Evolutionary conservation across 2,888 invertebrate genomes (phyloP).

Genomic region (Sarcophaga variegata): DNA sequence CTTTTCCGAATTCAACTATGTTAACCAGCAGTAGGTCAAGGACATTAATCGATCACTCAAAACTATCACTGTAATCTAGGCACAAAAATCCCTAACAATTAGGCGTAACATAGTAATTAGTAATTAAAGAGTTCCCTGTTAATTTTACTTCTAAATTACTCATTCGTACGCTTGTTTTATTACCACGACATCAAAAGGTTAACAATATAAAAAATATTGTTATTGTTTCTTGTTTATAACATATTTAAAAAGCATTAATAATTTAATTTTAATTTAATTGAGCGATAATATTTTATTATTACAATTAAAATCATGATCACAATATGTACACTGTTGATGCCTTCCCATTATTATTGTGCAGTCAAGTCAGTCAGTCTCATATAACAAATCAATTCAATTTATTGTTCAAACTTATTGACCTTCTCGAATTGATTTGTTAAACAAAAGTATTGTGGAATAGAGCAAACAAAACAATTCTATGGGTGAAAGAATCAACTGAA

Average conservation of each 20-base stretch:
- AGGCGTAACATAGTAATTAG: too few relatives aligned
- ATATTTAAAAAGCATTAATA: not conserved
- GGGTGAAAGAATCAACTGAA: constrained; percentile 30
- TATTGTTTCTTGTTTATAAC: not conserved
- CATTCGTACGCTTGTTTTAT: not conserved
- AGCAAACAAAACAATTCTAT: constrained; percentile 1
- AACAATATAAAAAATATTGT: not conserved
- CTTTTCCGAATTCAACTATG: too few relatives aligned
- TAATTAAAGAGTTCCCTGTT: too few relatives aligned
- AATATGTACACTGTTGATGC: not conserved
- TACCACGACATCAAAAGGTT: not conserved
- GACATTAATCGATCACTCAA: too few relatives aligned
- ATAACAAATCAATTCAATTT: constrained; percentile 71
- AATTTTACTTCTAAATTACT: too few relatives aligned
- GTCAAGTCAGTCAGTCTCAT: constrained; percentile 4
- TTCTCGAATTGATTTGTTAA: constrained; percentile 71
- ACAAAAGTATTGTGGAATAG: too few relatives aligned
- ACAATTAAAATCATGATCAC: constrained; percentile 14
- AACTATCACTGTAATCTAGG: too few relatives aligned
- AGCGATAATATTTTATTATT: constrained; percentile 48
- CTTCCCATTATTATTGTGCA: not conserved
- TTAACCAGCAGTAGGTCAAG: too few relatives aligned
- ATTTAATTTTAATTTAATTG: constrained; percentile 58
- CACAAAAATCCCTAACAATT: too few relatives aligned
- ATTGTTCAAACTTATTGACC: constrained; percentile 69